Evolutionary conservation across 2,888 invertebrate genomes (phyloP), one percentile per base, ranked within the genome.

Genomic region (Luperina nickerlii): DNA sequence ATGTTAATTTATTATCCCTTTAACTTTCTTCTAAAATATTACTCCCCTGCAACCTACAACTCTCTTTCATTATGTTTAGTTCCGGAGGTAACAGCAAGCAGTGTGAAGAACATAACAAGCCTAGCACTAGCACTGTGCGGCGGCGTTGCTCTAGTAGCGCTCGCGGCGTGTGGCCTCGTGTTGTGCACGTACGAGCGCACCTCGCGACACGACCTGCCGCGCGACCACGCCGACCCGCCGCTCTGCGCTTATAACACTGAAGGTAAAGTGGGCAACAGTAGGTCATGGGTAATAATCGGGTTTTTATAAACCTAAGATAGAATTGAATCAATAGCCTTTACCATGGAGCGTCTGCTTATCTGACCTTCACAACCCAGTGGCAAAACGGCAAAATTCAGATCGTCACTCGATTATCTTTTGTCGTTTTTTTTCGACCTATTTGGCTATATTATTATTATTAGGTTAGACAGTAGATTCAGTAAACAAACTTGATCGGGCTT

Each of bases 151-250:
- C 89, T 97, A 83, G 91, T 97, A 77, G 96, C 96, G 86, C 93
- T 97, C 87, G 94, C 93, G 84, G 97, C 97, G 89, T 97, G 96
- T 92, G 96, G 96, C 11, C 94, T 97, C 3, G 96, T 96, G 91
- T 93, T 97, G 91, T 96, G 95, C 89, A 95, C 96, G 69, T 94
- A 93, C 91, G 96, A 96, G 82, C 92, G 94, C 42, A 89, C 89
- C 78, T 86, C 91, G 48, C 90, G 93, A 2, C 85, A 81, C 45
- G 94, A 94, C 87, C 79, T 92, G 81, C 94, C 95, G 75, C 92
- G 91, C 62, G 90, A 90, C 65, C 82, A 75, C 45, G 73, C 90
- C 6, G 95, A 95, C 84, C 95, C 96, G 73, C 96, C 96, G 70
- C 94, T 96, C 38, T 95, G 96, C 84, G 96, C 96, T 0, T 96